A percentile compares a stretch with the other conserved stretches of the same genome.
Evolutionary conservation across 2,888 invertebrate genomes (phyloP).

Genomic region (Pristionchus arcanus): DNA sequence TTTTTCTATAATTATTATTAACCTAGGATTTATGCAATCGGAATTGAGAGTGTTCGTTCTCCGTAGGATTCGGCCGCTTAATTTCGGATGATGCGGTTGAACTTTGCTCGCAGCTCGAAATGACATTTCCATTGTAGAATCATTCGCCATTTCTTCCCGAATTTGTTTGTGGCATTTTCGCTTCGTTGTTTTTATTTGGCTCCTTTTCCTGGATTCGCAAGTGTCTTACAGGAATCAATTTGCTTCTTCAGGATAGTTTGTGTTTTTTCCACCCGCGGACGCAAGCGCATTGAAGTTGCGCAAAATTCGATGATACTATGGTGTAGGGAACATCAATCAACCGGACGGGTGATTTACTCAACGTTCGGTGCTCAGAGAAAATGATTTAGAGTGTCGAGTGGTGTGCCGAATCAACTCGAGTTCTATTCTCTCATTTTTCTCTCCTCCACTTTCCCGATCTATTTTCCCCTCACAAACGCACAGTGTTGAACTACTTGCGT

Average conservation of each 20-base stretch:
- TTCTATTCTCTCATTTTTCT: not conserved
- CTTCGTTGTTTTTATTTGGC: not conserved
- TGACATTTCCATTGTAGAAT: not conserved
- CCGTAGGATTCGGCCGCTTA: not conserved
- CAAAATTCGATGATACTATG: not conserved
- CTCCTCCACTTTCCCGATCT: not conserved
- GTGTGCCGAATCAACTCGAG: constrained; percentile 11
- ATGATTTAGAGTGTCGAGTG: not conserved
- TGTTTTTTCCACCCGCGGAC: not conserved
- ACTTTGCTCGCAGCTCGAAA: not conserved
- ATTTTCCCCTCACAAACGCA: constrained; percentile 12
- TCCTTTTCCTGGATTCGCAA: not conserved
- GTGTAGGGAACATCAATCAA: not conserved
- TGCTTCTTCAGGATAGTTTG: no score
- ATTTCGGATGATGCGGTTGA: not conserved
- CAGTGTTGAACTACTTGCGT: not conserved
- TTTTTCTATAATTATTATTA: no score
- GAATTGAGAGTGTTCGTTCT: not conserved
- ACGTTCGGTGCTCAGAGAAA: not conserved
- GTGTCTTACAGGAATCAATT: not conserved
- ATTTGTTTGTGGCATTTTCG: not conserved
- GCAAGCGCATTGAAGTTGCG: not conserved
- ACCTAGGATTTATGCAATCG: not conserved
- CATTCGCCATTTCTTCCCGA: not conserved
- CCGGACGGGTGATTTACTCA: not conserved